Evolutionary conservation across 2,113 vertebrate species (phyloP), one percentile per base, ranked within the genome.

Genomic region (Conger conger): DNA sequence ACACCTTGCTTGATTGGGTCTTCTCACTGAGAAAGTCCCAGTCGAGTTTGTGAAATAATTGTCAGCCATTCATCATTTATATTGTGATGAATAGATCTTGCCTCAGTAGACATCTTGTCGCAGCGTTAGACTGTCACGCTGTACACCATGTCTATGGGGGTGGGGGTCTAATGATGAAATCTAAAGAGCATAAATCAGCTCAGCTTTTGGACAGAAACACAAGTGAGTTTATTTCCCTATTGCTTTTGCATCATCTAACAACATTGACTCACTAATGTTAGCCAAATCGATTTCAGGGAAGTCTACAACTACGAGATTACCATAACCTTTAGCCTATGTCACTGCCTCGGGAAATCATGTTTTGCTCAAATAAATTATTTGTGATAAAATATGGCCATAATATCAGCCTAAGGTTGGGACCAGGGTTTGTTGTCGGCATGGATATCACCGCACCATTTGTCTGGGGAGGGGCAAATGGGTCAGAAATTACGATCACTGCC

Each of bases 1-100:
- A 63, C n/a, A n/a, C 83, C 50, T 83, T 86, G 80, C 20, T 81
- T 57, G 81, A 5, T 20, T 4, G 17, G 23, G 16, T 79, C 35
- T 17, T 79, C 35, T 17, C 33, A 38, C 36, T 38, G 35, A 20
- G 35, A 79, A 79, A 0, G 78, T 20, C 35, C 18, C 53, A 0
- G 37, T 84, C 73, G 68, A 84, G 76, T 36, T 36, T 50, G 15
- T 13, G 11, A 50, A 50, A 9, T 13, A 13, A 23, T 18, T 9
- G 57, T 20, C 0, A 20, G 57, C 18, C 18, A 30, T 30, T 57
- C 79, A 13, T 81, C 78, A 23, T 40, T 37, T 79, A 42, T 79
- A 79, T 4, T 38, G 38, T 42, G 38, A 23, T 37, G 23, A 17
- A 79, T 79, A 79, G 42, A 79, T 23, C 78, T 38, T 33, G 13